A percentile compares a stretch with the other conserved stretches of the same genome.
Conservation (phyloP, 1,140 invertebrate genomes). For the Calephelis nemesis region DNA sequence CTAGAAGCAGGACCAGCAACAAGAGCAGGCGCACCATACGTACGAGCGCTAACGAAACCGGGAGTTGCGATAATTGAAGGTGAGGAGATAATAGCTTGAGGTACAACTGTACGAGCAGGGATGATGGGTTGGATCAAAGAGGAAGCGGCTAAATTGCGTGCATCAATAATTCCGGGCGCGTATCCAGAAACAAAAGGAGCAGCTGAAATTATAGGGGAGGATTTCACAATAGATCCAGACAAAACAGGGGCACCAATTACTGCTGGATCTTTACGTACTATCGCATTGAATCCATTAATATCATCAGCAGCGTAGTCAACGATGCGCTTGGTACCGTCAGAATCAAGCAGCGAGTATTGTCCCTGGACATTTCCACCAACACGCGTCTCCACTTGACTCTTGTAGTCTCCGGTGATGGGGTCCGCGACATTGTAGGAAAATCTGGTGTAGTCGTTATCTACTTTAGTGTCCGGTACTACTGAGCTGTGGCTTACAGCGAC, state of each 20-base stretch:
- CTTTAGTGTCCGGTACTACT: too few species aligned
- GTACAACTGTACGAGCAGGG: slow-evolving; percentile 53
- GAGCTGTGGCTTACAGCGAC: slow-evolving; percentile 34
- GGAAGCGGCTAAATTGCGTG: not conserved
- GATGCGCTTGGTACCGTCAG: slow-evolving; percentile 65
- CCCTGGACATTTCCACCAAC: slow-evolving; percentile 79
- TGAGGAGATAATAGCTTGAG: slow-evolving; percentile 29
- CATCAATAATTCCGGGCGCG: not conserved
- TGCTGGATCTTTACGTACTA: slow-evolving; percentile 64
- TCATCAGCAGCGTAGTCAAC: slow-evolving; percentile 76
- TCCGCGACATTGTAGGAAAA: slow-evolving; percentile 51
- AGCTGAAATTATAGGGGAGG: too few species aligned
- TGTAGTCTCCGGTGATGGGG: slow-evolving; percentile 74
- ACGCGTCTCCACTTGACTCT: slow-evolving; percentile 69
- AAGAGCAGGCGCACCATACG: slow-evolving; percentile 28
- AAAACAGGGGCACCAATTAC: slow-evolving; percentile 39
- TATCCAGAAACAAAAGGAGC: too few species aligned
- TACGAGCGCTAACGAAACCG: slow-evolving; percentile 31
- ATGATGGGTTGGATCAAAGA: not conserved
- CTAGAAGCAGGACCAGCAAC: slow-evolving; percentile 24
- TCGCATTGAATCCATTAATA: slow-evolving; percentile 74
- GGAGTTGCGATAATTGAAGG: slow-evolving; percentile 20
- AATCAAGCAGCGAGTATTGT: slow-evolving; percentile 67
- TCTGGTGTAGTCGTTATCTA: too few species aligned
- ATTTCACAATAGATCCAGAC: slow-evolving; percentile 14